phyloP scores from a whole-genome alignment of 1,140 invertebrate genomes.

The Magallana gigas region DNA sequence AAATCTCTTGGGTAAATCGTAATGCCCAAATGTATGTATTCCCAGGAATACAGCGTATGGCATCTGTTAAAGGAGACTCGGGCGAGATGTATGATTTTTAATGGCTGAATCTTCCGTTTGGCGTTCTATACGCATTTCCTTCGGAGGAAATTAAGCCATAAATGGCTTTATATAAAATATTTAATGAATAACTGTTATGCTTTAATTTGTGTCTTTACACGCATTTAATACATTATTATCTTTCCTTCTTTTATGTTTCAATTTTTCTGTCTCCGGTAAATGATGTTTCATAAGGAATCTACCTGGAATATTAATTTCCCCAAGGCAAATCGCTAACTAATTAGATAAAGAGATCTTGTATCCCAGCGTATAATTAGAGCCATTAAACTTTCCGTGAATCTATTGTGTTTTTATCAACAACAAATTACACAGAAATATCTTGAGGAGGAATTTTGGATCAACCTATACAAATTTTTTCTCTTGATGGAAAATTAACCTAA shows the following conservation, averaged over 20 bases:
- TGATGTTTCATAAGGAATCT: conserved; percentile 15
- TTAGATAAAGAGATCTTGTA: conserved; percentile 33
- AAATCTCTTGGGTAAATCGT: no score
- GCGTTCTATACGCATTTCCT: conserved; percentile 2
- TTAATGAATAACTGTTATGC: conserved; percentile 31
- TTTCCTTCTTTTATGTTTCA: conserved; percentile 31
- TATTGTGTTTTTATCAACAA: conserved; percentile 32
- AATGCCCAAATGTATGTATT: no score
- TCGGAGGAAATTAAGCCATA: conserved; percentile 30
- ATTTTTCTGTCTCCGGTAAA: conserved; percentile 36
- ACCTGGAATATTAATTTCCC: conserved; percentile 37
- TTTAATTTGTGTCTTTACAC: conserved; percentile 36
- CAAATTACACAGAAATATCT: conserved; percentile 29
- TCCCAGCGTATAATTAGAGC: background rate
- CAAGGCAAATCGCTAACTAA: conserved; percentile 32
- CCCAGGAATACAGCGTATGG: no score
- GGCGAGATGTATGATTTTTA: background rate
- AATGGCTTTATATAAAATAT: conserved; percentile 27
- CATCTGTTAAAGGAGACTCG: no score
- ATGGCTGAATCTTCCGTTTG: background rate
- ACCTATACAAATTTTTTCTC: background rate
- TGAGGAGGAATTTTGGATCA: conserved; percentile 1
- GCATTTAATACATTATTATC: conserved; percentile 29
- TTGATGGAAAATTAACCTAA: conserved; percentile 3
- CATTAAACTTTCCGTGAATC: conserved; percentile 25